phyloP scores from a whole-genome alignment of 2,113 vertebrate genomes.

The Colius striatus region DNA sequence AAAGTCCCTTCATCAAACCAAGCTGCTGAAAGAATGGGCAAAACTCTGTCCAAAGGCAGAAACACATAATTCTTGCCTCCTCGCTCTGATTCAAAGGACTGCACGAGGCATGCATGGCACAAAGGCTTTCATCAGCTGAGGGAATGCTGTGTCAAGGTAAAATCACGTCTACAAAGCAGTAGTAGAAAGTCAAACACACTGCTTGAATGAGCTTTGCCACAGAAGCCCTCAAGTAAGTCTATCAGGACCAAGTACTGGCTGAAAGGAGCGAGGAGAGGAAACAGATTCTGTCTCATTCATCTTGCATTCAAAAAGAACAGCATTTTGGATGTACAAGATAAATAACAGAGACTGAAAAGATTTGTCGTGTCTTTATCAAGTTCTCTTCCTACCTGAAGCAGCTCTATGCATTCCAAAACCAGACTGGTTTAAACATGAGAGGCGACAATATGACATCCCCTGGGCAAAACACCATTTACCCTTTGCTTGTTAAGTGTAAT shows the following conservation, averaged over 20 bases:
- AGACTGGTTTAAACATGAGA: not conserved
- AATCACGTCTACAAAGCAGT: rapidly evolving
- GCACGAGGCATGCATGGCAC: rapidly evolving
- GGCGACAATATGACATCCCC: not conserved
- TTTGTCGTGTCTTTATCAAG: not conserved
- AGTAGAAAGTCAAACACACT: not conserved
- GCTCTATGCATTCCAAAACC: not conserved
- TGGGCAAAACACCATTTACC: not conserved
- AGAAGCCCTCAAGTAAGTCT: not conserved
- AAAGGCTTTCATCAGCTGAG: rapidly evolving
- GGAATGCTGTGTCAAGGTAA: not conserved
- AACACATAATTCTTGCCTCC: not conserved
- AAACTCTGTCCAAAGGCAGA: not conserved
- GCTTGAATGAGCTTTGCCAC: not conserved
- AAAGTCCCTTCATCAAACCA: not conserved
- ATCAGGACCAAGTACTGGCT: not conserved
- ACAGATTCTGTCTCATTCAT: not conserved
- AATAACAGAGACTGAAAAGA: not conserved
- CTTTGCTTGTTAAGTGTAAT: rapidly evolving
- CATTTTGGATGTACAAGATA: not conserved
- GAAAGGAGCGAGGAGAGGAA: not conserved
- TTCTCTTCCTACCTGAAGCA: not conserved
- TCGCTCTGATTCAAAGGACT: not conserved
- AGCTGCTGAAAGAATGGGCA: not conserved
- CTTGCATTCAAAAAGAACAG: not conserved